phyloP scores from a whole-genome alignment of 2,888 invertebrate species.

The Tenthredo amoena region DNA sequence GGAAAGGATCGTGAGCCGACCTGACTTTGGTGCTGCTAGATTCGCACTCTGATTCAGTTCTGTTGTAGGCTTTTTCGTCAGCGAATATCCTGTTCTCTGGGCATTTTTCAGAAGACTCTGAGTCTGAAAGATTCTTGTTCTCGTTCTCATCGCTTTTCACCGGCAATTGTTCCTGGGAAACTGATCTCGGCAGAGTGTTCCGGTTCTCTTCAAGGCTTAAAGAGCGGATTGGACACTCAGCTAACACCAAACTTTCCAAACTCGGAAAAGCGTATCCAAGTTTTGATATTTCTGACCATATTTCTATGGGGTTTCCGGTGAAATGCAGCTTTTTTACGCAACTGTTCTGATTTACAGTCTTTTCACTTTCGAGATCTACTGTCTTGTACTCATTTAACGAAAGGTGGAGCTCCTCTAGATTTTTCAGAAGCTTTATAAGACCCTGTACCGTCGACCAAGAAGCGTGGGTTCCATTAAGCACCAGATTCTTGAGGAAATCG shows the following conservation, averaged over 20 bases:
- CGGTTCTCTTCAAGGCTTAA: conserved; percentile 74
- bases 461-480: conserved; percentile 92
- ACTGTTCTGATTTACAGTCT: conserved; percentile 80
- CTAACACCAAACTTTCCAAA: conserved; percentile 91
- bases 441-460: conserved; percentile 91
- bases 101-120: conserved; percentile 51
- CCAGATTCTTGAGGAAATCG: conserved; percentile 83
- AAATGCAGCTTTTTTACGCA: conserved; percentile 91
- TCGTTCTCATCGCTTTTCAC: conserved; percentile 67
- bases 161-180: conserved; percentile 53
- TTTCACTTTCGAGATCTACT: conserved; percentile 82
- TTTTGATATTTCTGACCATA: conserved; percentile 91
- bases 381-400: conserved; percentile 93
- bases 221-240: conserved; percentile 89
- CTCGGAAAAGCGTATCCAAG: conserved; percentile 92
- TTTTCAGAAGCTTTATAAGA: conserved; percentile 87
- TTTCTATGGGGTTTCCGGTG: conserved; percentile 91
- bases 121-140: conserved; percentile 65
- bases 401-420: conserved; percentile 94
- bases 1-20: conserved; percentile 78
- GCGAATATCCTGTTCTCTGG: conserved; percentile 61
- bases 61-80: conserved; percentile 74
- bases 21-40: conserved; percentile 73
- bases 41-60: conserved; percentile 83
- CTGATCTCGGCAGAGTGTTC: conserved; percentile 56